Evolutionary conservation across 2,113 vertebrate species (phyloP).

Genomic region (Gila orcuttii): DNA sequence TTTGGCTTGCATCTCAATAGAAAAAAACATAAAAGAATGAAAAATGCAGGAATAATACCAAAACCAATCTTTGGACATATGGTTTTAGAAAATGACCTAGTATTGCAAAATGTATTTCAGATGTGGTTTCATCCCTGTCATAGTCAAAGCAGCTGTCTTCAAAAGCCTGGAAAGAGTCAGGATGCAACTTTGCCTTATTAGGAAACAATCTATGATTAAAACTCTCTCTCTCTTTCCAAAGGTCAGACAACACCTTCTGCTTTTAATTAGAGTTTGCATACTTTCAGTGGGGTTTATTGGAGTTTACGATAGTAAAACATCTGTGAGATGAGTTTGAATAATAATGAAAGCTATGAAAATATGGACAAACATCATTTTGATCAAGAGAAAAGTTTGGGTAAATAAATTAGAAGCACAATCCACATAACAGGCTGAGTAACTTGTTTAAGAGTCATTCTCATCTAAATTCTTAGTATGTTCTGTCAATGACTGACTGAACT

Average conservation of each 20-base stretch:
- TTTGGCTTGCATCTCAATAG: slow-evolving; percentile 58
- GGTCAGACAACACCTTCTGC: slow-evolving; percentile 22
- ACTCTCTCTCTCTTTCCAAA: slow-evolving; percentile 10
- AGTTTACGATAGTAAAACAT: not conserved
- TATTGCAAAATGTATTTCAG: slow-evolving; percentile 73
- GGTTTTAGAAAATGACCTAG: slow-evolving; percentile 67
- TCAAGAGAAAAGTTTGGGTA: not conserved
- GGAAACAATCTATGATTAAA: slow-evolving; percentile 58
- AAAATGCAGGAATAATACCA: slow-evolving; percentile 65
- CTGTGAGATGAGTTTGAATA: not conserved
- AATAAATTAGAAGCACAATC: not conserved
- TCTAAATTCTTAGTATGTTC: not conserved
- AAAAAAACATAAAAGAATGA: slow-evolving; percentile 63
- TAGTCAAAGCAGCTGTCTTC: slow-evolving; percentile 69
- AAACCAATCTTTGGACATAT: slow-evolving; percentile 64
- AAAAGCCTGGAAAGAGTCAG: slow-evolving; percentile 59
- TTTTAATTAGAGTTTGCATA: slow-evolving; percentile 7
- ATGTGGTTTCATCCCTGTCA: slow-evolving; percentile 70
- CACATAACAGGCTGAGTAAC: not conserved
- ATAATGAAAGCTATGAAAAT: slow-evolving; percentile 6
- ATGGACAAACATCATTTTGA: not conserved
- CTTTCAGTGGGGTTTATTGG: not conserved
- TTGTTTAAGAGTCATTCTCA: not conserved
- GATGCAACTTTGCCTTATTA: slow-evolving; percentile 65
- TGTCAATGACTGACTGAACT: not conserved